These are phyloP conservation scores for Origma solitaria DNA, from an alignment of 2,113 vertebrate genomes.

Conservation along the genomic window DNA sequence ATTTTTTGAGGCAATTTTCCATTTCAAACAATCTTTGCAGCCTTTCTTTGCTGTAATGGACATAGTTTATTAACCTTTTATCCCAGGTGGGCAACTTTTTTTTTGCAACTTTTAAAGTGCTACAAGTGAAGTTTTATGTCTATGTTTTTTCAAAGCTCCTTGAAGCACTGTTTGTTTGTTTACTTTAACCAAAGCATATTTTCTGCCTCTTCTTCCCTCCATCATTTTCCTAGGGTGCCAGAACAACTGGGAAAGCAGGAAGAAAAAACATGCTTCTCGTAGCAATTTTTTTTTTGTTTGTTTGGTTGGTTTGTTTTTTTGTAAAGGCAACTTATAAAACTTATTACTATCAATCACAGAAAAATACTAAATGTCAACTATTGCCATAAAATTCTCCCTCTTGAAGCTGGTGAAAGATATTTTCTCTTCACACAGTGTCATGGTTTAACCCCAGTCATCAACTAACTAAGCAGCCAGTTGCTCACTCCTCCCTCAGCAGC, in stretches of 20 bases:
- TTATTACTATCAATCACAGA: not conserved
- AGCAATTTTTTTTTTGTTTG: not conserved
- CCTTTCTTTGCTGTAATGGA: not conserved
- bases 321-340: not conserved
- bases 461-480: not conserved
- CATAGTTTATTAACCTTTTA: not conserved
- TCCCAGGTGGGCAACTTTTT: not conserved
- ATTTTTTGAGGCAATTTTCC: not conserved
- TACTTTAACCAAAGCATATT: not conserved
- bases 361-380: not conserved
- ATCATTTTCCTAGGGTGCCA: not conserved
- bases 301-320: not conserved
- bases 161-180: not conserved
- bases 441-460: not conserved
- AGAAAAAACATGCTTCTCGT: not conserved
- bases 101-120: not conserved
- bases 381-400: not conserved
- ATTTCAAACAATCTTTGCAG: not conserved
- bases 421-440: not conserved
- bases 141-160: not conserved
- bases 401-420: not conserved
- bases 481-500: not conserved
- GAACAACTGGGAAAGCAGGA: not conserved
- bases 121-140: not conserved
- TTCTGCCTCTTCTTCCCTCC: not conserved